Conservation (phyloP, 2,113 vertebrate genomes). For the Symphodus melops region DNA sequence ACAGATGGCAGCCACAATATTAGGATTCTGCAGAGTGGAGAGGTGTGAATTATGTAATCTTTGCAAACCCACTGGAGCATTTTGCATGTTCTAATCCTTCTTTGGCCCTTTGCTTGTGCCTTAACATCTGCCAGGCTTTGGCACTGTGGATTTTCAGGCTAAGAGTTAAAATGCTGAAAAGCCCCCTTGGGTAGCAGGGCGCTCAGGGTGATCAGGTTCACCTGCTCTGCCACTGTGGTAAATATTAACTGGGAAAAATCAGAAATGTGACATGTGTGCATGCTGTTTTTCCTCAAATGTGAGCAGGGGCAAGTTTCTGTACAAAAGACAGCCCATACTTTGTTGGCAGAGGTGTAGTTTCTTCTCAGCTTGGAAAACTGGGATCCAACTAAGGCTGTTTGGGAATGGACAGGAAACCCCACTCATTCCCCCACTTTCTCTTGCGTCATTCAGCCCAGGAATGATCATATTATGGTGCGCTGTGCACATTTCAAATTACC, state of each 20-base stretch:
- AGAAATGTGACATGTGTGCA: background rate
- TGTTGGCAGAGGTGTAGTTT: conserved; percentile 51
- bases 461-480: conserved; percentile 54
- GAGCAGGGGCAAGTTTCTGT: conserved; percentile 11
- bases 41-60: conserved; percentile 72
- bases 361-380: conserved; percentile 52
- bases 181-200: conserved; percentile 73
- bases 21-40: conserved; percentile 28
- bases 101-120: conserved; percentile 36
- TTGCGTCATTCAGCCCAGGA: conserved; percentile 64
- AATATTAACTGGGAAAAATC: background rate
- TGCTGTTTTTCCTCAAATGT: conserved; percentile 22
- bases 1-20: conserved; percentile 53
- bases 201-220: conserved; percentile 72
- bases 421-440: conserved; percentile 39
- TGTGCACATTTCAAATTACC: conserved; percentile 61
- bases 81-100: conserved; percentile 19
- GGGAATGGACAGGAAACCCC: conserved; percentile 67
- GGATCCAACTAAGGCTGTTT: conserved; percentile 58
- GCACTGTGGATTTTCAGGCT: conserved; percentile 47
- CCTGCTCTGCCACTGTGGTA: conserved; percentile 28
- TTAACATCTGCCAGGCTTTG: conserved; percentile 59
- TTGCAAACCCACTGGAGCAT: conserved; percentile 27
- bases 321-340: conserved; percentile 49
- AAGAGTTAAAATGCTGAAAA: conserved; percentile 43